Evolutionary conservation across 2,113 vertebrate genomes (phyloP), one percentile per base, ranked within the genome.

Genomic region (Scatophagus argus): DNA sequence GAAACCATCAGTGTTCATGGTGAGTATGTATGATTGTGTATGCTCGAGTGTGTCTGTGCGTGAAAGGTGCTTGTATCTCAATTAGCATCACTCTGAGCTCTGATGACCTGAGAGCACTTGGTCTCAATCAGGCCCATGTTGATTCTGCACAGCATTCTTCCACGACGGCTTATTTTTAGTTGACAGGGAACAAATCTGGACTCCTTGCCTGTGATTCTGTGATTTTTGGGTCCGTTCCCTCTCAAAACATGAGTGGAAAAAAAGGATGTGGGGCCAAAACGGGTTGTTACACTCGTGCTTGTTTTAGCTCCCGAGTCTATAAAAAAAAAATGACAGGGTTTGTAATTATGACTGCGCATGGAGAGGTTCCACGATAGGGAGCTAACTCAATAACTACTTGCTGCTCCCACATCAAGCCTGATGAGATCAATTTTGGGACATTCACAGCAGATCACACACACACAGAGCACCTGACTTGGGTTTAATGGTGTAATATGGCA

Each of bases 291-390:
- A 87, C 73, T 91, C n/a, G 55, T 92, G 93, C 91, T 94, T 93
- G 91, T 93, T 94, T 94, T 89, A 92, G 93, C 93, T 93, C 88
- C 93, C 36, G 84, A 82, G 77, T 81, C 87, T 77, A 88, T 89
- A 91, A 90, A 90, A 85, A 90, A 90, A 85, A 92, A 89, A 86
- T 75, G 87, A 91, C 88, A 92, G 78, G 74, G 78, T 85, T 91
- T 90, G 87, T 91, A 92, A 91, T 92, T 93, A 92, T 75, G 85
- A 88, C 83, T 74, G 54, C 84, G 82, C 71, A 82, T 76, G 72
- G 74, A 86, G 76, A 87, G 59, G 86, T 73, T 87, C 69, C 81
- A 84, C 86, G 79, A 86, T 83, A 85, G 14, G 76, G 84, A 84
- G 82, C 89, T 81, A 80, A 78, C 77, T 84, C 69, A 87, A 80